Evolutionary conservation across 1,140 invertebrate species (phyloP), one percentile per base, ranked within the genome.

Genomic region (Cheumatopsyche charites): DNA sequence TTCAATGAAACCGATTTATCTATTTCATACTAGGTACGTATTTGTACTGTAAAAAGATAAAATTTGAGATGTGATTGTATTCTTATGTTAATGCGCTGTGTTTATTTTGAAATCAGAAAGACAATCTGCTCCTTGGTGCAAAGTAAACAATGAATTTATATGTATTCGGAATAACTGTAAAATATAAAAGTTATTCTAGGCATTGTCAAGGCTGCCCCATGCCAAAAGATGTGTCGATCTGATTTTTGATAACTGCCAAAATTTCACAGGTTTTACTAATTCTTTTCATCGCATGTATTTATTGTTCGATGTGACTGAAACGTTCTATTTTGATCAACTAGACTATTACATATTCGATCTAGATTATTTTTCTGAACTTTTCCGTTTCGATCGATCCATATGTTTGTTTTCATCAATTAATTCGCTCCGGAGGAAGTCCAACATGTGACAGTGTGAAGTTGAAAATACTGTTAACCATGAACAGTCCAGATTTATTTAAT

Each of bases 171-270:
- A 52, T 41, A 62, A 6, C 4, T 62, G 11, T 21, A 62, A 62
- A 62, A 62, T 41, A 65, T n/a, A n/a, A n/a, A 65, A 36, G 62
- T 65, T 65, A 42, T 65, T 65, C 62, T 65, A 3, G 17, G 62
- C 62, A n/a, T 12, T 65, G 26, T 65, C 41, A 43, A 65, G 41
- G 29, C 7, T 17, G 15, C 1, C 15, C 36, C 15, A n/a, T 65
- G 62, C 62, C 62, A 65, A 65, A 41, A 65, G 12, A 42, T 62
- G 12, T 36, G 15, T 61, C 23, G n/a, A 15, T 61, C 11, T 19
- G 23, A 19, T 61, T 61, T 61, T 12, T 61, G 55, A 61, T 61
- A 61, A 61, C 17, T 49, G 45, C 45, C 13, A 49, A 19, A 49
- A 49, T 13, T 49, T 5, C 13, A 13, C 13, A 3, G 17, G 13